Evolutionary conservation across 2,888 invertebrate species (phyloP), one percentile per base, ranked within the genome.

Genomic region (Periphyllus acericola): DNA sequence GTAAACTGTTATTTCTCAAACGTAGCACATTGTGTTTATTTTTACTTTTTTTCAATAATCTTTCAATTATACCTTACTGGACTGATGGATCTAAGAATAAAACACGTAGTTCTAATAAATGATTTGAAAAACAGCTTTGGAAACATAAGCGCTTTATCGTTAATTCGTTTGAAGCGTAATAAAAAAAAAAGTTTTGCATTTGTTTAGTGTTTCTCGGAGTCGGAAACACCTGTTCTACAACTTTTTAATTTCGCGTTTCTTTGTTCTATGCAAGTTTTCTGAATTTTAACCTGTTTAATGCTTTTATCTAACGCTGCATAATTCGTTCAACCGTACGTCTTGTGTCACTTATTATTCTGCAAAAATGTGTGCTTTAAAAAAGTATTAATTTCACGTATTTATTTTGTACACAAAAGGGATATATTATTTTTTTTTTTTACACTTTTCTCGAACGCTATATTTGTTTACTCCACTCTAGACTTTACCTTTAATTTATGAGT

Each of bases 141-240:
- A 52, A 34, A 72, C 71, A 46, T 34, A 19, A 72, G 34, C 52
- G 36, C 52, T 83, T 83, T 72, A 25, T n/a, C 52, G 82, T 83
- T 83, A 83, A 83, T 83, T 83, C 34, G 72, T 52, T 55, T 40
- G 72, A 72, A 72, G 19, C 19, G 52, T 72, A 83, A 83, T 60
- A 60, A 74, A 83, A 79, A n/a, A 46, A 46, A 83, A 83, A 83
- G 83, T 83, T 83, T 83, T 60, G n/a, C 75, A 60, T 60, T 83
- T 83, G 74, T 74, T 74, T 29, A 74, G 83, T 34, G 36, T 40
- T 55, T 74, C 60, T 60, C 6, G 14, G 40, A 32, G 75, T 60
- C 6, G 14, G 29, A 25, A 83, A 83, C 83, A 83, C 83, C 60
- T 83, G 83, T 83, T 83, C 72, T 74, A 60, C 83, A 83, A 60